Base-by-base conservation (phyloP, 2,113 vertebrate genomes). In the Hippocampus guttulatus region DNA sequence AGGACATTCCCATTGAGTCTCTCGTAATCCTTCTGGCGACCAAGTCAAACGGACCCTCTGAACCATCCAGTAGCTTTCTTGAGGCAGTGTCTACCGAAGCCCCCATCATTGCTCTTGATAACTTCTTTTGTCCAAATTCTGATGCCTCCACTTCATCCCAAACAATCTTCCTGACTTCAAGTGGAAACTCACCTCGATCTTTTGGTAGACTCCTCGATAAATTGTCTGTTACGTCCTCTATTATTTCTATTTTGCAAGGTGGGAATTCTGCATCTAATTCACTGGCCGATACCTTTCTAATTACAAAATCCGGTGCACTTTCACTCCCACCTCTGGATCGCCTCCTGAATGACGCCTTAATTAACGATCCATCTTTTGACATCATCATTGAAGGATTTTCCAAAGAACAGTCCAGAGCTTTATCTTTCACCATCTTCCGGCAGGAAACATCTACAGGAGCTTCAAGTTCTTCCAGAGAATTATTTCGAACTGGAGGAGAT, bases 101-200 rank as follows among this genome's bases (percentile, higher is more conserved):
- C 1, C 77, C 87, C 77, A 87, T 80, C 58, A 76, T 77, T 55
- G 83, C 83, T 79, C 76, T 81, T 43, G 85, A 84, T 74, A 84
- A 64, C 66, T 69, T 88, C 52, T 73, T 77, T 1, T 40, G 66
- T 68, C 74, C 41, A 5, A 68, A 25, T 51, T 88, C 74, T 52
- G 76, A 58, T 71, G 71, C 25, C 63, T 89, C 90, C 38, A 81
- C 21, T 67, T 91, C 85, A 80, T 87, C 81, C 78, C 80, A 84
- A 69, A 83, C 2, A 41, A 82, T 72, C 30, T 84, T 89, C 73
- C 80, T 87, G 20, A 76, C 67, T 47, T 91, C 86, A 45, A 78
- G 68, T 58, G 83, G 70, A 47, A 85, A 61, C 69, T 88, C 84
- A 68, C 77, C 73, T 69, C 61, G 79, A 52, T 90, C 87, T 80